Conservation (phyloP, 2,888 invertebrate species). For the Rotaria sp. region DNA sequence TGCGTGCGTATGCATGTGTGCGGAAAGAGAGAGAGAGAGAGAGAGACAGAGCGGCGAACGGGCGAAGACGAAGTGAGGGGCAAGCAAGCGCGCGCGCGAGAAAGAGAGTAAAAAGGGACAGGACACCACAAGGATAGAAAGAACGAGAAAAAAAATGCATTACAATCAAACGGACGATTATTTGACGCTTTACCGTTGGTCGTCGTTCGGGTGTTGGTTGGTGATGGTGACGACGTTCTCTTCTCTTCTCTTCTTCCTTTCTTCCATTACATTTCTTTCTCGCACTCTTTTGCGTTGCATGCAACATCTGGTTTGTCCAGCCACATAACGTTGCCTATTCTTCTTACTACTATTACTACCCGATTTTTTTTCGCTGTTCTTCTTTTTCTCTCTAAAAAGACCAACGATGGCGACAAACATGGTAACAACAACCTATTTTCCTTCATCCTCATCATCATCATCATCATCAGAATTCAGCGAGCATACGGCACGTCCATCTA, state of each 20-base stretch:
- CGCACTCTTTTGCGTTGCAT: not conserved
- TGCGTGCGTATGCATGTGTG: constrained; percentile 29
- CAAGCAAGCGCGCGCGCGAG: not conserved
- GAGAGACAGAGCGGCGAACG: not conserved
- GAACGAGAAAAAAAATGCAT: constrained; percentile 5
- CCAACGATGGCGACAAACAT: not conserved
- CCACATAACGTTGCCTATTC: not conserved
- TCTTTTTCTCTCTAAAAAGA: not conserved
- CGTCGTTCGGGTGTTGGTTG: not conserved
- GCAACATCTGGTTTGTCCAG: constrained; percentile 30
- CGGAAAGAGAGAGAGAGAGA: constrained; percentile 17
- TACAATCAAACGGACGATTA: constrained; percentile 21
- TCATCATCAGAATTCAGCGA: not conserved
- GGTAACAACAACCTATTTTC: not conserved
- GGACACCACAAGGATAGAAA: not conserved
- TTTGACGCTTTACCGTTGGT: constrained; percentile 10
- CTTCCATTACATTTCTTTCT: not conserved
- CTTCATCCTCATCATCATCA: not conserved
- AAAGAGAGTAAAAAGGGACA: constrained; percentile 1
- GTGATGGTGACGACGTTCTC: not conserved
- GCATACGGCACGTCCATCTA: not conserved
- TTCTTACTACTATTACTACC: not conserved
- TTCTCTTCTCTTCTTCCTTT: not conserved
- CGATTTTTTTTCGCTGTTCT: constrained; percentile 6
- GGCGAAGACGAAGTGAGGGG: constrained; percentile 13